These are phyloP conservation scores for Falco cherrug DNA, from an alignment of 2,797 vertebrate genomes.

Conservation along the genomic window DNA sequence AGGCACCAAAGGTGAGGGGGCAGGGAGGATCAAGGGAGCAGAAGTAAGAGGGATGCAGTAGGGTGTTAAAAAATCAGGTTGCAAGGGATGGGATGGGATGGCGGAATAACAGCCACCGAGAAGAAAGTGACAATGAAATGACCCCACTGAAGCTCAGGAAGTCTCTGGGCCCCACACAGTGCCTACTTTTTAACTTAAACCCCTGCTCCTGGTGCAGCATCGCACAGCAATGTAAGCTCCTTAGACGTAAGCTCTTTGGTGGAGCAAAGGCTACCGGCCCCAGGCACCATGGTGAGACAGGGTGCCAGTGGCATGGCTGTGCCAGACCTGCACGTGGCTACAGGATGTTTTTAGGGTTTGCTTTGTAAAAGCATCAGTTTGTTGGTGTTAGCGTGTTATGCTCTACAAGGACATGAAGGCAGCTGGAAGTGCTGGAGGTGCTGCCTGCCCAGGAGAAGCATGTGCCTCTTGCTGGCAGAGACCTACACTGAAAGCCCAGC, in stretches of 20 bases:
- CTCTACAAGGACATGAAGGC: neutral
- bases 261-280: neutral
- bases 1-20: neutral
- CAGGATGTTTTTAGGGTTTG: neutral
- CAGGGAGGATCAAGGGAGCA: fast-evolving
- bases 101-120: neutral
- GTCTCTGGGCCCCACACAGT: neutral
- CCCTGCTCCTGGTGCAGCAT: neutral
- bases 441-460: fast-evolving
- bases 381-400: neutral
- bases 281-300: fast-evolving
- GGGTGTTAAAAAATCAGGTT: neutral
- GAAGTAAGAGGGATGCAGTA: neutral
- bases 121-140: neutral
- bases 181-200: neutral
- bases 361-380: neutral
- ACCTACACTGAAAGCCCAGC: neutral
- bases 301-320: fast-evolving
- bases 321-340: fast-evolving
- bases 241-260: conserved; percentile 15
- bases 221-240: neutral
- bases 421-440: neutral
- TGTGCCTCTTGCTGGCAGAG: neutral
- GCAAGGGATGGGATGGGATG: neutral
- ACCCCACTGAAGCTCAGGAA: neutral